phyloP scores from a whole-genome alignment of 2,797 vertebrate genomes.

The Coccyzus lansbergi region DNA sequence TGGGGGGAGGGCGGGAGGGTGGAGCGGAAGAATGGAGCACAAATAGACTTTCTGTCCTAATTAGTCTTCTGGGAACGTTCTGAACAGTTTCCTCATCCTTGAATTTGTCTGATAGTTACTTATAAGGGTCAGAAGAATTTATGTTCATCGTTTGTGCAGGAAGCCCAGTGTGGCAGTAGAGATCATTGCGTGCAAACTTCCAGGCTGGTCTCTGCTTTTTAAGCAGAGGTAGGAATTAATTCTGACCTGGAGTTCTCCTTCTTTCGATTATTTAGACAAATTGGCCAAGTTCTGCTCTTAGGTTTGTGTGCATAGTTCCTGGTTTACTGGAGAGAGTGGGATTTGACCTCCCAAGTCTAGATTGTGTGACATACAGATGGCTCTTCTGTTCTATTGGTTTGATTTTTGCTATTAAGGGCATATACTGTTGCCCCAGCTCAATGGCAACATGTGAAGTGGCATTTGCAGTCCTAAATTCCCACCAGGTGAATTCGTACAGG shows the following conservation, averaged over 20 bases:
- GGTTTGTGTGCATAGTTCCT: background rate
- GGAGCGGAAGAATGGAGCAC: constrained; percentile 57
- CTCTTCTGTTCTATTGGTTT: constrained; percentile 56
- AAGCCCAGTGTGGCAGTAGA: constrained; percentile 69
- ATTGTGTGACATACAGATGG: constrained; percentile 64
- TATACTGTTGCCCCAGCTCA: background rate
- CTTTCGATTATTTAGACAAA: background rate
- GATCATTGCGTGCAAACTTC: constrained; percentile 72
- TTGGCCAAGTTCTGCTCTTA: constrained; percentile 41
- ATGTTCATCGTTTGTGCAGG: constrained; percentile 65
- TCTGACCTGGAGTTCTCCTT: constrained; percentile 46
- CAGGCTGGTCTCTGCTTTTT: constrained; percentile 9
- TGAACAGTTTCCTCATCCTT: constrained; percentile 74
- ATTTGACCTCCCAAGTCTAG: constrained; percentile 43
- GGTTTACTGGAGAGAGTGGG: constrained; percentile 22
- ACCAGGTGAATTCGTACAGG: background rate
- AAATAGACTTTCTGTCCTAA: constrained; percentile 68
- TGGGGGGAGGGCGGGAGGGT: constrained; percentile 44
- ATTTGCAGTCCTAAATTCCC: background rate
- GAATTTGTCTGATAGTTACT: constrained; percentile 52
- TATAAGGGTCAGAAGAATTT: constrained; percentile 65
- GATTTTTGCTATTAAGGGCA: background rate
- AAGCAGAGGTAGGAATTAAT: constrained; percentile 45
- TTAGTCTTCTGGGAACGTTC: constrained; percentile 68
- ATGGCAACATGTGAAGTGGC: constrained; percentile 13